Base-by-base conservation (phyloP, 2,797 vertebrate genomes). In the Acridotheres tristis region DNA sequence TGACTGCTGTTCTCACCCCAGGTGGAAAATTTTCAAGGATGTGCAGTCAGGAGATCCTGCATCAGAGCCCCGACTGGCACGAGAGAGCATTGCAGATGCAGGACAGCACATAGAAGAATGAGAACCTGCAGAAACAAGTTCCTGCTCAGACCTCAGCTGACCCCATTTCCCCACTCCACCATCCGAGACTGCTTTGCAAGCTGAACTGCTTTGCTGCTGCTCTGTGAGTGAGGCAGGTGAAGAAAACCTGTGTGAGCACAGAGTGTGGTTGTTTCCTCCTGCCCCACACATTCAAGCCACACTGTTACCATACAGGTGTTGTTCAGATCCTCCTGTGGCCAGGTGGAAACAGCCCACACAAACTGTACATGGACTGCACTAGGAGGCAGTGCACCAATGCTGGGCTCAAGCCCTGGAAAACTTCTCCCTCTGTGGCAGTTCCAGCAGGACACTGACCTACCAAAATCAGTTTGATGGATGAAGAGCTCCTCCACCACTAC, bases 181-280 rank as follows among this genome's bases (percentile, higher is more conserved):
- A 3, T 16, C 32, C 0, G 0, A 23, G 36, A 13, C 42, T 55
- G 38, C 48, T 77, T 29, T 58, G 51, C 4, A 2, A 42, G 21
- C 16, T 48, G 32, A 13, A 9, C 34, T 34, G 18, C 23, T 63
- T 26, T 59, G 63, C 29, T 53, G n/a, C n/a, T 59, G 16, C 12
- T 50, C 10, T 1, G 0, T 4, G 50, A 78, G 50, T 0, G 0
- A 45, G 26, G 8, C 0, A 0, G 12, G 6, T 22, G n/a, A 62
- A 83, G 25, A 69, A 85, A 85, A 67, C 5, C 1, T 0, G 0
- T 22, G 8, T 27, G 18, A 34, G 30, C 19, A 43, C 9, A 47
- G 9, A 47, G 4, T 11, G 13, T 1, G 1, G n/a, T 27, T 4
- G 0, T 26, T 68, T 11, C 9, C 32, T 80, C 26, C 74, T 34